Conservation (phyloP, 2,113 vertebrate genomes). For the Mixornis gularis region DNA sequence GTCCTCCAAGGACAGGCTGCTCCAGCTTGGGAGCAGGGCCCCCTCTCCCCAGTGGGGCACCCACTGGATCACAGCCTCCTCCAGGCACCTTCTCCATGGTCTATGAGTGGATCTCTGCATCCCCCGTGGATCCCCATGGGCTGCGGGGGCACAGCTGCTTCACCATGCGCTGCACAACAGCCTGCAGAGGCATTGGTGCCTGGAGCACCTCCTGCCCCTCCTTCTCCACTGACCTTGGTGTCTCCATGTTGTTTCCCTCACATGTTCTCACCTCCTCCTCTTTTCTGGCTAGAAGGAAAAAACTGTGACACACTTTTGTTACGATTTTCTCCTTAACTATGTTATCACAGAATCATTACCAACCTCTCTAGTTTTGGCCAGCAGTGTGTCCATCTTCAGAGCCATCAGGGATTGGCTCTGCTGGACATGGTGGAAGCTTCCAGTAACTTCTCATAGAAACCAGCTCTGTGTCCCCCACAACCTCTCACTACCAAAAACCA, state of each 20-base stretch:
- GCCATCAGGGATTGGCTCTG: background rate
- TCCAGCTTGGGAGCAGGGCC: background rate
- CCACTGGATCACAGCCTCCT: background rate
- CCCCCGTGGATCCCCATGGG: background rate
- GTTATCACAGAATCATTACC: accelerated
- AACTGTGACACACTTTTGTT: too few species aligned
- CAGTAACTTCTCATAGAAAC: background rate
- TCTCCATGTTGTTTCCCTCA: too few species aligned
- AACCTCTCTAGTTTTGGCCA: background rate
- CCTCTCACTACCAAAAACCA: accelerated
- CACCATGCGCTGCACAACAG: accelerated
- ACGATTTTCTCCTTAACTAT: background rate
- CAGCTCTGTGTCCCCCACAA: accelerated
- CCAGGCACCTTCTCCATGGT: background rate
- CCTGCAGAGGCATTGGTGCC: accelerated
- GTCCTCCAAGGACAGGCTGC: background rate
- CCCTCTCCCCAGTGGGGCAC: too few species aligned
- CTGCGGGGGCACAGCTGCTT: background rate
- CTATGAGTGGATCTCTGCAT: background rate
- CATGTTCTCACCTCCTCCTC: background rate
- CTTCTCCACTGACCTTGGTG: background rate
- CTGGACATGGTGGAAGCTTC: background rate
- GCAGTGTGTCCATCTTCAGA: background rate
- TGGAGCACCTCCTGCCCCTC: background rate
- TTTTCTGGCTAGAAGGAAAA: background rate